A percentile compares a stretch with the other conserved stretches of the same genome.
These are phyloP conservation scores for Nothoprocta pentlandii DNA, from an alignment of 2,113 vertebrate genomes.

Conservation along the genomic window DNA sequence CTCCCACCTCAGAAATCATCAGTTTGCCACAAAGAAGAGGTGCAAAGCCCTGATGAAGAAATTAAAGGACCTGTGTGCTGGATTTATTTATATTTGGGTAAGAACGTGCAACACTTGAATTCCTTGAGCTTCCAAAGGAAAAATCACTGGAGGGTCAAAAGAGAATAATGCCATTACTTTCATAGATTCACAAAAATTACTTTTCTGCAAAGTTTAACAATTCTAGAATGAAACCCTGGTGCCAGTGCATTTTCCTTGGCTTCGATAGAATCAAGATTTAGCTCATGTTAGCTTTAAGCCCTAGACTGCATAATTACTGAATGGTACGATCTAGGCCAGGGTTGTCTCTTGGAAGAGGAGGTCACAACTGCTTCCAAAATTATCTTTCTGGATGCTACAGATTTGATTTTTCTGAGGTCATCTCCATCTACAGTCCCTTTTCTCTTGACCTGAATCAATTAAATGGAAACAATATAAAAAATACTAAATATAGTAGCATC, in stretches of 20 bases:
- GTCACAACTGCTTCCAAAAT: background rate
- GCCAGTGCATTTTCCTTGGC: background rate
- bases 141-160: conserved; percentile 18
- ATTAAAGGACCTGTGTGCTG: background rate
- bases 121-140: conserved; percentile 41
- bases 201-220: background rate
- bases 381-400: background rate
- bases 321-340: background rate
- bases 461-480: background rate
- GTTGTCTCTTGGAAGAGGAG: background rate
- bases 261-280: background rate
- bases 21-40: conserved; percentile 12
- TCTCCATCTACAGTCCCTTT: background rate
- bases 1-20: background rate
- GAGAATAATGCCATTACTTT: conserved; percentile 45
- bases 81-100: conserved; percentile 14
- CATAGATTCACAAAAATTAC: conserved; percentile 56
- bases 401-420: background rate
- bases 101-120: conserved; percentile 33
- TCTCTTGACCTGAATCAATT: background rate
- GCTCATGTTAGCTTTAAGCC: background rate
- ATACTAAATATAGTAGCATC: background rate
- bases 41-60: conserved; percentile 32
- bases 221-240: background rate
- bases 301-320: background rate